Percentiles rank a stretch among this genome's conserved stretches.
Conservation (phyloP, 2,888 invertebrate genomes). For the Clusia tigrina region DNA sequence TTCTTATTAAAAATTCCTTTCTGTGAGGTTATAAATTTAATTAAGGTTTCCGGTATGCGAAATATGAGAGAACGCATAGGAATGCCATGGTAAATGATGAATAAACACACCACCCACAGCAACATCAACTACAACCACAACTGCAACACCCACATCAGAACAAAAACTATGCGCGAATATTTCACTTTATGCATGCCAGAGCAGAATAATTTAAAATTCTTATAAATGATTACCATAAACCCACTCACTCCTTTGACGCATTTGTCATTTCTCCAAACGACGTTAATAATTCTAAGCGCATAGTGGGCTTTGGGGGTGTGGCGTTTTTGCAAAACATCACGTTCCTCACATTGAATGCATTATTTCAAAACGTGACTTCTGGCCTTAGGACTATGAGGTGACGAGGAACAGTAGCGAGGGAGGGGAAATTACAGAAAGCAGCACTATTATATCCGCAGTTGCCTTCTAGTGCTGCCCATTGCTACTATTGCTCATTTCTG, state of each 20-base stretch:
- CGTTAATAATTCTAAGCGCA: not conserved
- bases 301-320: not conserved
- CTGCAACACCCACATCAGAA: no score
- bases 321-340: conserved; percentile 36
- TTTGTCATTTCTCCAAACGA: not conserved
- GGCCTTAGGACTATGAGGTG: no score
- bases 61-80: not conserved
- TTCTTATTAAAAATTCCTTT: not conserved
- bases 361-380: conserved; percentile 45
- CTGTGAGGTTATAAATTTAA: not conserved
- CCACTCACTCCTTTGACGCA: not conserved
- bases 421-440: not conserved
- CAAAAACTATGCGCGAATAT: no score
- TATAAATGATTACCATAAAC: not conserved
- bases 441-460: not conserved
- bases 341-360: conserved; percentile 46
- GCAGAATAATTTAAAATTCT: no score
- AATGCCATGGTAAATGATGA: not conserved
- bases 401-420: no score
- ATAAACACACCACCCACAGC: no score
- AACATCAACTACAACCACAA: no score
- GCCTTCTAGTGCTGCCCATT: no score
- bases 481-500: no score
- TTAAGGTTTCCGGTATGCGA: not conserved
- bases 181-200: no score